Evolutionary conservation across 2,888 invertebrate genomes (phyloP).

Genomic region (Psylliodes chrysocephalus): DNA sequence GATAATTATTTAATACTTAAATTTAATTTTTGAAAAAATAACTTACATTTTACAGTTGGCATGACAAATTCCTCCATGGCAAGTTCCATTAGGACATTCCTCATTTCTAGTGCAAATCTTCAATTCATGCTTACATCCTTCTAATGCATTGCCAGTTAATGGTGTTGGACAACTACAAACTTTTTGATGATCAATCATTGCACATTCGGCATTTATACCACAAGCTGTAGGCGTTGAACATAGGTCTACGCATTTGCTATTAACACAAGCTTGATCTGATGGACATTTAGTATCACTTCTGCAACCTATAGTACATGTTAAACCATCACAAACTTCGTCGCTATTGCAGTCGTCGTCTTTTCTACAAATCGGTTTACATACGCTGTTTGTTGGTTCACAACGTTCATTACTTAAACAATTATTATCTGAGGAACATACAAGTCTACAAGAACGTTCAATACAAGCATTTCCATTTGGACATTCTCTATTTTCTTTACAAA

Average conservation of each 20-base stretch:
- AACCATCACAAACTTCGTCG: slow-evolving; percentile 86
- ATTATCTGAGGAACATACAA: slow-evolving; percentile 78
- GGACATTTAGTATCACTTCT: slow-evolving; percentile 83
- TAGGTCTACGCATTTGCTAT: slow-evolving; percentile 81
- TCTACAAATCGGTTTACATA: slow-evolving; percentile 86
- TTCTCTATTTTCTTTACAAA: slow-evolving; percentile 82
- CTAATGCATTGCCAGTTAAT: slow-evolving; percentile 78
- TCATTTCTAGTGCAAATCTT: slow-evolving; percentile 72
- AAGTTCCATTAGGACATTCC: slow-evolving; percentile 77
- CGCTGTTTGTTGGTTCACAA: slow-evolving; percentile 74
- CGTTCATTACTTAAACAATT: slow-evolving; percentile 87
- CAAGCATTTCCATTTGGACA: slow-evolving; percentile 76
- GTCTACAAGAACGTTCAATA: slow-evolving; percentile 78
- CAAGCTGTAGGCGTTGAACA: slow-evolving; percentile 83
- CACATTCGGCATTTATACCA: slow-evolving; percentile 84
- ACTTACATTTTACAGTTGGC: slow-evolving; percentile 79
- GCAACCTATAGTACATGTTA: slow-evolving; percentile 84
- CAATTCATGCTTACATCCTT: slow-evolving; percentile 77
- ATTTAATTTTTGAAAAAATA: neutral
- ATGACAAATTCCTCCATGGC: slow-evolving; percentile 83
- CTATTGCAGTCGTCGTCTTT: slow-evolving; percentile 87
- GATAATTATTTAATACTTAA: neutral
- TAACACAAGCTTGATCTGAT: slow-evolving; percentile 76
- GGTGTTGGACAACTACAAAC: slow-evolving; percentile 78
- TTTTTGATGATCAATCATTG: slow-evolving; percentile 76